Percentiles rank a stretch among this genome's conserved stretches.
phyloP scores from a whole-genome alignment of 2,888 invertebrate species.

The Drosophila paranaensis region DNA sequence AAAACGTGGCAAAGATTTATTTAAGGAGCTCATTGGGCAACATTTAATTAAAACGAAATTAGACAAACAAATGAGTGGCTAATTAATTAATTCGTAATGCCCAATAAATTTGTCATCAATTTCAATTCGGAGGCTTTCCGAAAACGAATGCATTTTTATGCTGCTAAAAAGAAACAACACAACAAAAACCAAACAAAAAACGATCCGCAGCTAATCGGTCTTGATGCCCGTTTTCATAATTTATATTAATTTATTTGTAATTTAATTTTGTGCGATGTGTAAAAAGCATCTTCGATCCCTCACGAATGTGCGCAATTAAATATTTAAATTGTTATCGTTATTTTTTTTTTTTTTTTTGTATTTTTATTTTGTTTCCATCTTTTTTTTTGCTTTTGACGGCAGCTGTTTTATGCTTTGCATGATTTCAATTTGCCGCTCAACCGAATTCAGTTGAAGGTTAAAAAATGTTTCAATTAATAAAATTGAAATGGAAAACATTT shows the following conservation, averaged over 20 bases:
- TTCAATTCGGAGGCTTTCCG: constrained; percentile 45
- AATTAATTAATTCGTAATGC: constrained; percentile 72
- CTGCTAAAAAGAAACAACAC: background rate
- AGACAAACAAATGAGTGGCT: constrained; percentile 61
- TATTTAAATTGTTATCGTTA: constrained; percentile 53
- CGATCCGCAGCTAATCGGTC: constrained; percentile 23
- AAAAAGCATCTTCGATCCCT: constrained; percentile 23
- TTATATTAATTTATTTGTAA: constrained; percentile 60
- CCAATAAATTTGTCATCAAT: constrained; percentile 72
- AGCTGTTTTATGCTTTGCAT: constrained; percentile 40
- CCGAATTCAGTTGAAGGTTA: constrained; percentile 40
- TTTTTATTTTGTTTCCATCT: background rate
- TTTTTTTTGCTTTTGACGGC: constrained; percentile 21
- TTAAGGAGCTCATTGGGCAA: constrained; percentile 26
- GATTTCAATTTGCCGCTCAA: constrained; percentile 33
- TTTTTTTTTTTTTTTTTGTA: constrained; percentile 1
- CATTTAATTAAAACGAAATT: constrained; percentile 62
- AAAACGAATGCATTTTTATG: constrained; percentile 38
- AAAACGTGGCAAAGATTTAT: constrained; percentile 14
- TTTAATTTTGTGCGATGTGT: constrained; percentile 46
- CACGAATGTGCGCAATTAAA: constrained; percentile 47
- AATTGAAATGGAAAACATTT: constrained; percentile 24
- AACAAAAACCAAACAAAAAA: constrained; percentile 16
- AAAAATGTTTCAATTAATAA: constrained; percentile 41
- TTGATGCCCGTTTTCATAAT: constrained; percentile 38